Base-by-base conservation (phyloP, 2,113 vertebrate species). In the Gymnorhina tibicen region DNA sequence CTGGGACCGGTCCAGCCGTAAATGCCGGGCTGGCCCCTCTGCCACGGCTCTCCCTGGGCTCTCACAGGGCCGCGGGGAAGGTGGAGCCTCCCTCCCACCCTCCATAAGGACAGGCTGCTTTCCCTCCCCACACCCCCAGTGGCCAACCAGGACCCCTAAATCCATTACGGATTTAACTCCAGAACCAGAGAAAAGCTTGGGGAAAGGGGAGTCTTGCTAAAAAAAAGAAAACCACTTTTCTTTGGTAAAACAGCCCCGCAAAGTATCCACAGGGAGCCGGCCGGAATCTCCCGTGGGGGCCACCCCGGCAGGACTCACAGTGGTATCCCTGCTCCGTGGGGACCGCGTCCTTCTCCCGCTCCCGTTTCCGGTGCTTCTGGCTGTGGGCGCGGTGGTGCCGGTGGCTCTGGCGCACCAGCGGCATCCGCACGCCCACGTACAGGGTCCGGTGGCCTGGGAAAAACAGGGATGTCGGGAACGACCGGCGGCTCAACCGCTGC, bases 381-480 rank as follows among this genome's bases (percentile, higher is more conserved):
- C 99, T 96, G 46, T 99, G 99, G 33, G 98, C 66, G 32, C 98
- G 98, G 96, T 99, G 99, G 85, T 99, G 99, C 39, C 99, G 98
- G 92, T 99, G 99, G 97, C 98, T 97, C 97, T 99, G 99, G 49
- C 99, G 97, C 49, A 97, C 98, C 97, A 99, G 89, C 0, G 99
- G 99, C 99, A 99, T 99, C 79, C 98, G 98, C 59, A 99, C 99
- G 0, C 99, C 99, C 66, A 99, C 99, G 10, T 99, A 99, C 68
- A 99, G 97, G 24, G 99, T 99, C 93, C 99, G 98, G 85, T 99
- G 99, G n/a, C 99, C 99, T 99, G 93, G 9, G 52, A 35, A 11
- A 11, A 26, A 52, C 10, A 2, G 6, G 33, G 4, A 7, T 5
- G 20, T 1, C 0, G 27, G 72, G 14, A 44, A 10, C 1, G 18